These are phyloP conservation scores for Diceros bicornis DNA, from an alignment of 2,797 vertebrate genomes.

Conservation along the genomic window DNA sequence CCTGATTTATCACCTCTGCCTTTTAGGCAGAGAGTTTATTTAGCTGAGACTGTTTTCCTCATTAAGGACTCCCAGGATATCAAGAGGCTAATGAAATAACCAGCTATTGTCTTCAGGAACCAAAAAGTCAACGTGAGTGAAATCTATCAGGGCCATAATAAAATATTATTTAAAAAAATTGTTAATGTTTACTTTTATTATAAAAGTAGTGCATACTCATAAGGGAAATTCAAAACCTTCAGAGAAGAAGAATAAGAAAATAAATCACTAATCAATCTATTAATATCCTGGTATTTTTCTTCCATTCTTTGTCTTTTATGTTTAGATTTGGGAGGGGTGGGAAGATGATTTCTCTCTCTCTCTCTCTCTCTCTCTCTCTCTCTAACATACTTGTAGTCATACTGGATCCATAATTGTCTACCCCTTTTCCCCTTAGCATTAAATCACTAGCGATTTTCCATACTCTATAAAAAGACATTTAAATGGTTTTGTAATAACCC, in stretches of 20 bases:
- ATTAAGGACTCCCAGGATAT: conserved; percentile 55
- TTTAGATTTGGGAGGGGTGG: neutral
- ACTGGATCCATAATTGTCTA: neutral
- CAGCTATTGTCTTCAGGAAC: conserved; percentile 54
- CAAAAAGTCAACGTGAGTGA: neutral
- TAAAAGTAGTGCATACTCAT: neutral
- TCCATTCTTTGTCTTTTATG: conserved; percentile 31
- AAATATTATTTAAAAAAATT: neutral
- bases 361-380: too few relatives aligned
- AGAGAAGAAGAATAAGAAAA: conserved; percentile 62
- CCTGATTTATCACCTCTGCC: conserved; percentile 23
- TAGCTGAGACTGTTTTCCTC: conserved; percentile 36
- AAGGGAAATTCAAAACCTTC: conserved; percentile 52
- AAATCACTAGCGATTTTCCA: conserved; percentile 63
- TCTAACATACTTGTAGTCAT: conserved; percentile 12
- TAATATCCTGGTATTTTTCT: conserved; percentile 40
- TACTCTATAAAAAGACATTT: conserved; percentile 59
- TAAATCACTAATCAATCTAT: conserved; percentile 24
- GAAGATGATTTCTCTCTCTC: neutral
- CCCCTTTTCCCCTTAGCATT: conserved; percentile 36
- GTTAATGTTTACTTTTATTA: conserved; percentile 63
- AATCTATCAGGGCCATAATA: conserved; percentile 43
- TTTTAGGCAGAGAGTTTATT: conserved; percentile 49
- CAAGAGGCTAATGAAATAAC: conserved; percentile 64
- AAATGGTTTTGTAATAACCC: conserved; percentile 50